Evolutionary conservation across 2,888 invertebrate genomes (phyloP).

Genomic region (Luffia ferchaultella): DNA sequence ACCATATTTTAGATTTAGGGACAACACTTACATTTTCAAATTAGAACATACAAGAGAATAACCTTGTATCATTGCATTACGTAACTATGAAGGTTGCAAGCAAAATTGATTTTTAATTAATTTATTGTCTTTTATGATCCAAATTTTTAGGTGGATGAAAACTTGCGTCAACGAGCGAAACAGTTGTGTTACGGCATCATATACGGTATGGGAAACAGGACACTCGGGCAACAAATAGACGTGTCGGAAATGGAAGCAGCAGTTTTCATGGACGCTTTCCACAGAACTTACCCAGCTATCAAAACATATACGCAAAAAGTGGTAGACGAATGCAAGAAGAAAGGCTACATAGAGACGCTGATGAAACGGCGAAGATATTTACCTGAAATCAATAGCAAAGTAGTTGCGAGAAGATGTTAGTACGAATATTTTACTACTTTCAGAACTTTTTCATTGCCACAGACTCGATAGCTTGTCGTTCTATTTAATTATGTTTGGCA

Average conservation of each 20-base stretch:
- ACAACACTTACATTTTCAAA: too few species aligned
- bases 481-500: too few species aligned
- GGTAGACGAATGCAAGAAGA: constrained; percentile 70
- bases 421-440: too few species aligned
- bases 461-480: too few species aligned
- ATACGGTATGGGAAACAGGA: constrained; percentile 93
- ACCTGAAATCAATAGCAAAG: constrained; percentile 73
- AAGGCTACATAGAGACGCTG: constrained; percentile 87
- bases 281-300: constrained; percentile 77
- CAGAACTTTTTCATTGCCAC: too few species aligned
- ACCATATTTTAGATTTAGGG: too few species aligned
- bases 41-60: too few species aligned
- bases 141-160: constrained; percentile 73
- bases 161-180: constrained; percentile 86
- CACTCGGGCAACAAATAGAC: constrained; percentile 80
- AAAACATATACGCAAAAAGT: constrained; percentile 59
- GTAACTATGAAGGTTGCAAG: too few species aligned
- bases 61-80: too few species aligned
- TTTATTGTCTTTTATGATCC: too few species aligned
- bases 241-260: constrained; percentile 82
- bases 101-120: too few species aligned
- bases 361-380: constrained; percentile 81
- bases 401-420: constrained; percentile 68
- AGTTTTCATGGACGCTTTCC: constrained; percentile 82
- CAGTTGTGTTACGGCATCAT: constrained; percentile 96